These are phyloP conservation scores for Himantopus leucocephalus DNA, from an alignment of 2,113 vertebrate species.

Conservation along the genomic window DNA sequence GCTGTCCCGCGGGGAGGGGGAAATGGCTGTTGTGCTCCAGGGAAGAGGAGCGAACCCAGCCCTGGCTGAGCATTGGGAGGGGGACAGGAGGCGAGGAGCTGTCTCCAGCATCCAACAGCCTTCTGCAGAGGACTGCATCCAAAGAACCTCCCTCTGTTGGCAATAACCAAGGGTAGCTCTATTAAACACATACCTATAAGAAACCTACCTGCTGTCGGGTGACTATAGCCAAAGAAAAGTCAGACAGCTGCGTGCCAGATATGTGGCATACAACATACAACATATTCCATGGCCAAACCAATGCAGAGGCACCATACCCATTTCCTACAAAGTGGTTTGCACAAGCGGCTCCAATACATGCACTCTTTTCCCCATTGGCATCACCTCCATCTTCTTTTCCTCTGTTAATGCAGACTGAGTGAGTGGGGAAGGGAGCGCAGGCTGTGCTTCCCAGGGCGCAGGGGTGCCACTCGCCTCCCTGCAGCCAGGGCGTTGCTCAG, in stretches of 20 bases:
- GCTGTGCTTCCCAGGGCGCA: fast-evolving
- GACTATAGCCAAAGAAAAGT: not conserved
- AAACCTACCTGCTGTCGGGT: not conserved
- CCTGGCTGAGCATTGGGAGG: not conserved
- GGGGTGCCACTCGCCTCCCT: fast-evolving
- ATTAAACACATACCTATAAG: not conserved
- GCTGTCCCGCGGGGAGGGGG: not conserved
- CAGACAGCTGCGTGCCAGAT: not conserved
- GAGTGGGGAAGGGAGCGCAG: fast-evolving
- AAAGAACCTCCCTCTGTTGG: not conserved
- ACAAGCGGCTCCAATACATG: not conserved
- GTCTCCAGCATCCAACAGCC: not conserved
- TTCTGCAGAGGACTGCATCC: not conserved
- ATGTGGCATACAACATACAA: not conserved
- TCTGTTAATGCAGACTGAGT: not conserved
- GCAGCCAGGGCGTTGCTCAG: not conserved
- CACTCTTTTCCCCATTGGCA: not conserved
- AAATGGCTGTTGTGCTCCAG: not conserved
- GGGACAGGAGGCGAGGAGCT: not conserved
- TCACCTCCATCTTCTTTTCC: not conserved
- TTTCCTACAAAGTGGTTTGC: not conserved
- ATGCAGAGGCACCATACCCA: not conserved
- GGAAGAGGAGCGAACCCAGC: not conserved
- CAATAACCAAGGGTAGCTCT: not conserved
- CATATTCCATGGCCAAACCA: not conserved